Conservation (phyloP, 30 jellyfish, hydroid and myxozoan genomes). For the Catostylus mosaicus region DNA sequence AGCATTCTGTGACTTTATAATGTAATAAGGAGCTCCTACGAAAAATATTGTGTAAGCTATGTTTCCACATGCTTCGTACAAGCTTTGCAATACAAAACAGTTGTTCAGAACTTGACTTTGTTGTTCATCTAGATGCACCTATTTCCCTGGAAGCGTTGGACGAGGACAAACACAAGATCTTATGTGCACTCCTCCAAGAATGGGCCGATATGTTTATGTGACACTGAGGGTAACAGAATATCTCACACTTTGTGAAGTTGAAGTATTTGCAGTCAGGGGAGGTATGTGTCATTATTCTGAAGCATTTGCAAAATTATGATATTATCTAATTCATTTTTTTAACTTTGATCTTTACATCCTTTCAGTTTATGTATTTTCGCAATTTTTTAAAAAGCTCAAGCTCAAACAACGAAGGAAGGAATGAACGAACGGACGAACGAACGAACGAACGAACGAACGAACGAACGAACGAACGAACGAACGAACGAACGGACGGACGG, state of each 20-base stretch:
- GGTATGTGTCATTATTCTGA: slow-evolving; percentile 3
- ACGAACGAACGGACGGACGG: too few relatives aligned
- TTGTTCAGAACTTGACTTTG: not conserved
- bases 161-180: slow-evolving; percentile 50
- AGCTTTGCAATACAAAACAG: not conserved
- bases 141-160: slow-evolving; percentile 35
- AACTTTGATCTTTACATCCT: not conserved
- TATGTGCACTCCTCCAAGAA: slow-evolving; percentile 38
- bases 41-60: not conserved
- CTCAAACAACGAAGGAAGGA: not conserved
- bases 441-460: not conserved
- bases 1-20: not conserved
- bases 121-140: slow-evolving; percentile 26
- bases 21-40: not conserved
- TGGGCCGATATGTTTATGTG: slow-evolving; percentile 60
- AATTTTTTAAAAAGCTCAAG: too few relatives aligned
- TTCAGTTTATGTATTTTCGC: not conserved
- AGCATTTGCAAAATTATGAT: too few relatives aligned
- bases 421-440: not conserved
- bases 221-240: slow-evolving; percentile 38
- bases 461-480: too few relatives aligned
- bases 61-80: not conserved
- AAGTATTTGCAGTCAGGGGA: slow-evolving; percentile 45
- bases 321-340: too few relatives aligned
- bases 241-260: slow-evolving; percentile 70